Conservation (phyloP, 2,113 vertebrate genomes). For the Sciurus niger region DNA sequence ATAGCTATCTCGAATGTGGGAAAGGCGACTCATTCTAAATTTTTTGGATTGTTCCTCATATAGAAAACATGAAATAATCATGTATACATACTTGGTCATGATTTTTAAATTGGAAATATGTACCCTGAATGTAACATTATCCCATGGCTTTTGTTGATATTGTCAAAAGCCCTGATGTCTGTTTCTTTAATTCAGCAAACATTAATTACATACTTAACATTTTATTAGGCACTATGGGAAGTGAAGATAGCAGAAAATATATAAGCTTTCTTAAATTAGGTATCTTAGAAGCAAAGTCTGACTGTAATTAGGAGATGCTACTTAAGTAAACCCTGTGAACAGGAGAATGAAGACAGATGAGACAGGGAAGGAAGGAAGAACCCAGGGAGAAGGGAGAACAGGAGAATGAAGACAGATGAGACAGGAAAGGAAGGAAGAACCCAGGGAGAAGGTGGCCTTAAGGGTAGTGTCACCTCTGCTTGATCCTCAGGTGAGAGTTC, state of each 20-base stretch:
- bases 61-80: conserved; percentile 5
- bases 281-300: neutral
- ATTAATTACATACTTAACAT: neutral
- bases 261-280: neutral
- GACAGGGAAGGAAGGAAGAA: neutral
- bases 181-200: neutral
- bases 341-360: too few relatives aligned
- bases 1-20: neutral
- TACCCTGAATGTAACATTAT: neutral
- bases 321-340: neutral
- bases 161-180: neutral
- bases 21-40: neutral
- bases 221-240: neutral
- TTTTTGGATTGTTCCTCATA: neutral
- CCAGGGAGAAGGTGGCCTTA: neutral
- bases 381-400: neutral
- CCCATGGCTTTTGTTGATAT: neutral
- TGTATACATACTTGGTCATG: neutral
- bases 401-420: too few relatives aligned
- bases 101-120: conserved; percentile 30
- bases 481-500: neutral
- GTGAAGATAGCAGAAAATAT: neutral
- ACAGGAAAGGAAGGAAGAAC: neutral
- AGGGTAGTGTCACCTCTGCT: neutral
- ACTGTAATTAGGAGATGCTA: neutral